Conservation (phyloP, 2,888 invertebrate species). For the Hydropsyche betteni region DNA sequence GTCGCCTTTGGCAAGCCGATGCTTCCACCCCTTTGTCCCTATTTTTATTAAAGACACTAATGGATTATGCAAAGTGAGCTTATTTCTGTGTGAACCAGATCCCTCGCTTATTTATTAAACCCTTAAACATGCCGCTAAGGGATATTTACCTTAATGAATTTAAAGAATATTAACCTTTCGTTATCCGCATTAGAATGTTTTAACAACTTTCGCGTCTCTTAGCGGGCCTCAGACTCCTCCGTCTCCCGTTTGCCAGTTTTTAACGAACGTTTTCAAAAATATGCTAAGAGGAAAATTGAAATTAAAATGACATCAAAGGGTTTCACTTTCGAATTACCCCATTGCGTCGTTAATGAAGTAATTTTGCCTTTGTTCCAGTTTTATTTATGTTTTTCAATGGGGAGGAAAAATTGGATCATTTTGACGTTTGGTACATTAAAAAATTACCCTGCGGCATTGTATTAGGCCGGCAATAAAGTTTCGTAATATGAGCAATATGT, state of each 20-base stretch:
- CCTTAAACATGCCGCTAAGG: conserved; percentile 39
- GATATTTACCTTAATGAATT: conserved; percentile 36
- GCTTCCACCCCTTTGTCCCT: conserved; percentile 35
- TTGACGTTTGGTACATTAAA: background rate
- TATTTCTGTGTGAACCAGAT: conserved; percentile 39
- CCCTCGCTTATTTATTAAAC: conserved; percentile 36
- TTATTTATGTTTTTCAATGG: background rate
- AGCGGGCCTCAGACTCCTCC: background rate
- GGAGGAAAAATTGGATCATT: background rate
- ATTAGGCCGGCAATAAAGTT: background rate
- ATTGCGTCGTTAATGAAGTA: background rate
- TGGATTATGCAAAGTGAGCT: conserved; percentile 47
- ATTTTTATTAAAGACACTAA: conserved; percentile 43
- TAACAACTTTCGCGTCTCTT: conserved; percentile 19
- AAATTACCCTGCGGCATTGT: background rate
- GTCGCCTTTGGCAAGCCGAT: conserved; percentile 30
- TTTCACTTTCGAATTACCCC: background rate
- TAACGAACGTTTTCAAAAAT: background rate
- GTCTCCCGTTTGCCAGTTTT: background rate
- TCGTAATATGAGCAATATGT: conserved; percentile 15
- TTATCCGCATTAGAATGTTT: conserved; percentile 27
- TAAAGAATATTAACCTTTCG: conserved; percentile 31
- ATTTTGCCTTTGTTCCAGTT: background rate
- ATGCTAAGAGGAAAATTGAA: background rate
- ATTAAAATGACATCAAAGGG: conserved; percentile 21